Percentiles rank a stretch among this genome's conserved stretches.
phyloP scores from a whole-genome alignment of 1,140 invertebrate genomes.

The Oryctes rhinoceros region DNA sequence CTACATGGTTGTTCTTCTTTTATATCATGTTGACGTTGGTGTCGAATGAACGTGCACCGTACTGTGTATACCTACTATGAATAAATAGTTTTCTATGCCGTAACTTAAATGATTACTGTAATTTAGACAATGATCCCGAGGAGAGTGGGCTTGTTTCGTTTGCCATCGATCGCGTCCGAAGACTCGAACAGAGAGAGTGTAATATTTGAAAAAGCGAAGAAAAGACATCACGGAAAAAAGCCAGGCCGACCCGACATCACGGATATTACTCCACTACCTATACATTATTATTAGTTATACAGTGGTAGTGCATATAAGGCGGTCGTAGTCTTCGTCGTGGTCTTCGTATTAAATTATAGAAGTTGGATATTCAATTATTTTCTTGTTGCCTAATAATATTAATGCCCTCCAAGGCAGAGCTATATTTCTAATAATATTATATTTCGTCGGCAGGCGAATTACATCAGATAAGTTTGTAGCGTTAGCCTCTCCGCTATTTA shows the following conservation, averaged over 20 bases:
- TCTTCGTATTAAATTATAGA: neutral
- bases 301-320: slow-evolving; percentile 3
- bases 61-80: too few species aligned
- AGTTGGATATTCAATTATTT: slow-evolving; percentile 15
- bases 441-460: slow-evolving; percentile 3
- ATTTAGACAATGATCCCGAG: slow-evolving; percentile 6
- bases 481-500: neutral
- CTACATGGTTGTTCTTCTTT: too few species aligned
- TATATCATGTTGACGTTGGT: too few species aligned
- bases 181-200: neutral
- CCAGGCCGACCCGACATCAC: neutral
- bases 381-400: slow-evolving; percentile 11
- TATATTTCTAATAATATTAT: slow-evolving; percentile 11
- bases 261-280: neutral
- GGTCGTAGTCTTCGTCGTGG: neutral
- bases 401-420: neutral
- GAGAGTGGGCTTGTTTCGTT: neutral
- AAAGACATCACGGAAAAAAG: neutral
- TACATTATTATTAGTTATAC: slow-evolving; percentile 6
- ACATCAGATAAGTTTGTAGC: neutral
- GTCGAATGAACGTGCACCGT: too few species aligned
- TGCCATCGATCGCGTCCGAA: neutral
- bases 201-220: slow-evolving; percentile 11
- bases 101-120: slow-evolving; percentile 4
- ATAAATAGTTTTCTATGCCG: neutral